Percentiles rank a stretch among this genome's conserved stretches.
phyloP scores from a whole-genome alignment of 2,888 invertebrate species.

The Morinoia aosen region DNA sequence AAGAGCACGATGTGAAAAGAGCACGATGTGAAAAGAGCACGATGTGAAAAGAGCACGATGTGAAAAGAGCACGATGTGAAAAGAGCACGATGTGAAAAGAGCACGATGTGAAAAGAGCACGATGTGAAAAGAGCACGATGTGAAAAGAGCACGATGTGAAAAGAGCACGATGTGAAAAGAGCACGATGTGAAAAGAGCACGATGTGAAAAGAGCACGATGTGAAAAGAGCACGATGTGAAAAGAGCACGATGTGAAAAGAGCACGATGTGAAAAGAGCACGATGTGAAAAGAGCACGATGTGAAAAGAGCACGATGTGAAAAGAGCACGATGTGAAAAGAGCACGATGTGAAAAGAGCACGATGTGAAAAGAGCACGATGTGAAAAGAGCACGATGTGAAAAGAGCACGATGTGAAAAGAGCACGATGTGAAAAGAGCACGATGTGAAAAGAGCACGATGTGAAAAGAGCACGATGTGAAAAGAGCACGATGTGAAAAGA shows the following conservation, averaged over 20 bases:
- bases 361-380: background rate
- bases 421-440: background rate
- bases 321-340: background rate
- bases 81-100: background rate
- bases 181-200: background rate
- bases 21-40: background rate
- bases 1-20: background rate
- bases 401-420: background rate
- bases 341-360: background rate
- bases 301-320: background rate
- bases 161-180: background rate
- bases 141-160: background rate
- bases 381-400: background rate
- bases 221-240: background rate
- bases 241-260: background rate
- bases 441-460: background rate
- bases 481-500: background rate
- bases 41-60: background rate
- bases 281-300: background rate
- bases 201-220: background rate
- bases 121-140: background rate
- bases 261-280: too few relatives aligned
- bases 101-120: background rate
- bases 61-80: background rate
- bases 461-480: background rate